Conservation (phyloP, 2,113 vertebrate genomes). For the Capreolus pygargus region DNA sequence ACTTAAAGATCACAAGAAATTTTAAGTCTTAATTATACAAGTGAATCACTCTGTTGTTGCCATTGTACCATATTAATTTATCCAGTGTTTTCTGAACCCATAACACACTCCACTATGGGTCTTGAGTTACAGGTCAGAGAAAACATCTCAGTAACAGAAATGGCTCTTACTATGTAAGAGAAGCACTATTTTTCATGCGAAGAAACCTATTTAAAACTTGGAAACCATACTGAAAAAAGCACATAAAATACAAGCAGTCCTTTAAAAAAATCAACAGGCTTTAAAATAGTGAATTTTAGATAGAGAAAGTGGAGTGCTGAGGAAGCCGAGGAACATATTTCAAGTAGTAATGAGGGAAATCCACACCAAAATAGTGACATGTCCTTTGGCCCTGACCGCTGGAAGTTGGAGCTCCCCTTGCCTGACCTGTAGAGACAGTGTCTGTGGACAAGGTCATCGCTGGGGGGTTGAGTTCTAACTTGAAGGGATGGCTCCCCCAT, state of each 20-base stretch:
- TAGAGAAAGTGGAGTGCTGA: neutral
- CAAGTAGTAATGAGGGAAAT: neutral
- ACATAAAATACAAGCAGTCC: neutral
- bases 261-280: neutral
- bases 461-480: fast-evolving
- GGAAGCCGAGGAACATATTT: neutral
- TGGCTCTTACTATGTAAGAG: neutral
- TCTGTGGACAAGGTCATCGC: fast-evolving
- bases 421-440: neutral
- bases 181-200: neutral
- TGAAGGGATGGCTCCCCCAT: neutral
- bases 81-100: neutral
- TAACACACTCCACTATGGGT: neutral
- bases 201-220: neutral
- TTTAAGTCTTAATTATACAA: neutral
- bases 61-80: neutral
- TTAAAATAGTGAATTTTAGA: neutral
- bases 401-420: neutral
- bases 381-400: neutral
- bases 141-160: neutral
- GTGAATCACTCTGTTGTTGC: neutral
- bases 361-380: neutral
- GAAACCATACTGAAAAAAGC: neutral
- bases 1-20: neutral
- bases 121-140: neutral